Evolutionary conservation across 2,797 vertebrate genomes (phyloP), one percentile per base, ranked within the genome.

Genomic region (Heliangelus exortis): DNA sequence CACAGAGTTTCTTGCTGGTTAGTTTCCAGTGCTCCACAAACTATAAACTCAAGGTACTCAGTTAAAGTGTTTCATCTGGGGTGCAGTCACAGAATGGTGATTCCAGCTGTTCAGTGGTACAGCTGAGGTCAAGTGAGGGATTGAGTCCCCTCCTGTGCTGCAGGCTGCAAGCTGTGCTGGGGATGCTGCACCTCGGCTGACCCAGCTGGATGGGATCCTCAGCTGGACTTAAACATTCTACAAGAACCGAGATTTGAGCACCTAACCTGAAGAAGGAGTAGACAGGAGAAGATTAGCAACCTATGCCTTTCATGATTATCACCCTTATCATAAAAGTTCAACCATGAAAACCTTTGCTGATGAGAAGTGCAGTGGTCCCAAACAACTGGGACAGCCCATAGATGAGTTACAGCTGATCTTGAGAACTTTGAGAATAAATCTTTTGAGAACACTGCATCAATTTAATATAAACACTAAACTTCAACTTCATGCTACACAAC

Each of bases 371-470:
- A 78, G 80, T 22, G 77, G 85, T 90, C 82, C 89, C 65, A 21
- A 87, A 77, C 74, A 73, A 81, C 67, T 45, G 93, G 92, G 93
- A 92, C 79, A 87, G 81, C 82, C 75, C 91, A 62, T 18, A 43
- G 79, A 75, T 57, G 41, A 85, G 47, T 39, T 73, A 84, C 54
- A 83, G 82, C 69, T 68, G 39, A 29, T 1, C 34, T 36, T 36
- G 34, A 36, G 34, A 77, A 92, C 84, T 86, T 2, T 4, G 66
- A 94, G 93, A 77, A 96, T 76, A 96, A 95, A 90, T 33, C 93
- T 94, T 94, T 80, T 19, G 87, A 96, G 89, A 95, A 81, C 82
- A 90, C 83, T 43, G 29, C 68, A 71, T 55, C 33, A 76, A 80
- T 87, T 66, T n/a, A 87, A 84, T 33, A 84, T 7, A 61, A 91